phyloP scores from a whole-genome alignment of 2,113 vertebrate genomes.

The Pelusios castaneus region DNA sequence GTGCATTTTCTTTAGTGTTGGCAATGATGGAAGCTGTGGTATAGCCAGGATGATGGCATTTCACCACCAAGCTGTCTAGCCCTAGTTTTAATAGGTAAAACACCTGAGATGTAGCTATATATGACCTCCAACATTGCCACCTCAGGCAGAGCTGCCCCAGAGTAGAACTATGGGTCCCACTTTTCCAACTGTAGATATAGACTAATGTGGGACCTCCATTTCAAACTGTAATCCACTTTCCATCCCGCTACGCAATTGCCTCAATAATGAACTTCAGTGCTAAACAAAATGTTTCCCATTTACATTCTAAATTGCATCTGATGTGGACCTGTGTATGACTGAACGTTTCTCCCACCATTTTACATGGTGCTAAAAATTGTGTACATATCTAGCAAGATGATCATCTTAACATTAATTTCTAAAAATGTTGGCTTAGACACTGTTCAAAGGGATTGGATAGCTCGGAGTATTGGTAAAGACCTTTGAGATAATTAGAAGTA shows the following conservation, averaged over 20 bases:
- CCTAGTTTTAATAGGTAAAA: not conserved
- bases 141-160: not conserved
- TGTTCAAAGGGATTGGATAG: not conserved
- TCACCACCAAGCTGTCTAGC: not conserved
- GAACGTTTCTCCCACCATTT: not conserved
- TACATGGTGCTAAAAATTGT: not conserved
- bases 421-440: no score
- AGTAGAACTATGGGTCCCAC: not conserved
- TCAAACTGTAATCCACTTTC: not conserved
- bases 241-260: not conserved
- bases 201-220: not conserved
- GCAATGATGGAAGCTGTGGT: fast-evolving
- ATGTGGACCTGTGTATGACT: not conserved
- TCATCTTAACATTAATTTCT: not conserved
- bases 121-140: not conserved
- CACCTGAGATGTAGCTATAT: not conserved
- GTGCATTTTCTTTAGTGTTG: not conserved
- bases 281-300: not conserved
- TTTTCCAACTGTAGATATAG: not conserved
- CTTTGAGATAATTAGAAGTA: not conserved
- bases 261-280: not conserved
- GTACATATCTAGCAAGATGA: not conserved
- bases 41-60: not conserved
- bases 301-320: not conserved
- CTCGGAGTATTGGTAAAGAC: not conserved